Percentiles rank a stretch among this genome's conserved stretches.
Evolutionary conservation across 1,140 invertebrate genomes (phyloP).

Genomic region (Elysia chlorotica): DNA sequence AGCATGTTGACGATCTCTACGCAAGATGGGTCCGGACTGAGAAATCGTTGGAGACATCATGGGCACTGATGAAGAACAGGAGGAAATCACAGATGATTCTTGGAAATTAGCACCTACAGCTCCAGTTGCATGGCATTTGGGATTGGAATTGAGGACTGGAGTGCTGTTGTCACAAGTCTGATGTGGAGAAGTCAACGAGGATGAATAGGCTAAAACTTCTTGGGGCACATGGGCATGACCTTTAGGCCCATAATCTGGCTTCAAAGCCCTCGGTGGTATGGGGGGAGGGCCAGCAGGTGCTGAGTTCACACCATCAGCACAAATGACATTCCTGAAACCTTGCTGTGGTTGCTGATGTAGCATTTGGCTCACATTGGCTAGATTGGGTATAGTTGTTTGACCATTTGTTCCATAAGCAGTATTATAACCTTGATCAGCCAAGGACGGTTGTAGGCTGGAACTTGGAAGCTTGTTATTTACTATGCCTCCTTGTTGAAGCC

Average conservation of each 20-base stretch:
- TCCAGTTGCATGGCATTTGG: background rate
- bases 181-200: no score
- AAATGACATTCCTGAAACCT: no score
- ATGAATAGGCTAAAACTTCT: no score
- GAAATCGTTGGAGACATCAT: background rate
- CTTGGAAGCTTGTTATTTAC: background rate
- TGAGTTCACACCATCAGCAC: no score
- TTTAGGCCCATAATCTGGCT: background rate
- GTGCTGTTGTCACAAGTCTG: background rate
- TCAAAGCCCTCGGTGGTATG: background rate
- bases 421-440: constrained; percentile 5
- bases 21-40: background rate
- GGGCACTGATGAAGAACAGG: background rate
- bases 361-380: no score
- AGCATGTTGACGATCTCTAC: background rate
- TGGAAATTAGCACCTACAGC: no score
- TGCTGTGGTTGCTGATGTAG: no score
- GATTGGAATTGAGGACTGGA: background rate
- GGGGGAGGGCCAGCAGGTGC: background rate
- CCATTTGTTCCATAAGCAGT: no score
- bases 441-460: background rate
- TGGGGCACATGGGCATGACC: background rate
- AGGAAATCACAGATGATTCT: background rate
- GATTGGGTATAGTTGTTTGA: no score
- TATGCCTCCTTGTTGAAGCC: no score